Conservation (phyloP, 2,113 vertebrate genomes). For the Elgaria multicarinata region DNA sequence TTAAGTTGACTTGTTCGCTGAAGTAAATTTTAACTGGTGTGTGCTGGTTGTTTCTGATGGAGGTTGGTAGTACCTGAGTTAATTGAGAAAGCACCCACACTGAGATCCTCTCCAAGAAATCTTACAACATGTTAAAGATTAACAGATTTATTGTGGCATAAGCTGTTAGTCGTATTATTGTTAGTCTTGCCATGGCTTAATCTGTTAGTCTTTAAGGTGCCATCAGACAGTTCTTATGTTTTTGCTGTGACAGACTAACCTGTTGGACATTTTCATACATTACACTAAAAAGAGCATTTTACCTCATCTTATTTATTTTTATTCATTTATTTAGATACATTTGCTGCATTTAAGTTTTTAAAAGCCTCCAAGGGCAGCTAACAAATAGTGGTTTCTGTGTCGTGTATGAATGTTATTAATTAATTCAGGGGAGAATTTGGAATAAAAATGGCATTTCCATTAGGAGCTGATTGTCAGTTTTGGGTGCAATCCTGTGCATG, state of each 20-base stretch:
- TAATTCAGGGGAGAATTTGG: no score
- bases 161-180: not conserved
- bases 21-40: not conserved
- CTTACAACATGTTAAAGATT: not conserved
- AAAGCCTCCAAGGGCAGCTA: not conserved
- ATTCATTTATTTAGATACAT: not conserved
- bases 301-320: not conserved
- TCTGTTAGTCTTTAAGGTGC: not conserved
- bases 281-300: not conserved
- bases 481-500: no score
- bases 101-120: not conserved
- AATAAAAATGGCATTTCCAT: not conserved
- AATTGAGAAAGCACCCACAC: constrained; percentile 3
- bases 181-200: not conserved
- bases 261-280: not conserved
- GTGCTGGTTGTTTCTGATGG: not conserved
- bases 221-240: not conserved
- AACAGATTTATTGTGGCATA: not conserved
- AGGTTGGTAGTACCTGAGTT: not conserved
- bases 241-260: not conserved
- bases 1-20: not conserved
- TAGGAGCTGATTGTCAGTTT: not conserved
- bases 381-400: not conserved
- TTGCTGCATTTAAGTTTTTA: not conserved
- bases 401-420: not conserved